Percentiles rank a stretch among this genome's conserved stretches.
phyloP scores from a whole-genome alignment of 2,797 vertebrate species.

The Artibeus lituratus region DNA sequence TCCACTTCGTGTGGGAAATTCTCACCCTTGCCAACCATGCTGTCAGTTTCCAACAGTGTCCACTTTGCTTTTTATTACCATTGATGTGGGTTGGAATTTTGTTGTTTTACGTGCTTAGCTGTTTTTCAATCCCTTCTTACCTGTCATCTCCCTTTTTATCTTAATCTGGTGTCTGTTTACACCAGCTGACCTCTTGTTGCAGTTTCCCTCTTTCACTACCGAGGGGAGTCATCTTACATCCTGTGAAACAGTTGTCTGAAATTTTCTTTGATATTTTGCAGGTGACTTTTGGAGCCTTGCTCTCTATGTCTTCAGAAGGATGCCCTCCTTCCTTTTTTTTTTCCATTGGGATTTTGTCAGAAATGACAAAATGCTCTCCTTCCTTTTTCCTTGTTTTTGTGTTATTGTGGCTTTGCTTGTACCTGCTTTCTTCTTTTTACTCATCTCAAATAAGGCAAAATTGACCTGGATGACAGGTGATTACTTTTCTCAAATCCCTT shows the following conservation, averaged over 20 bases:
- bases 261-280: not conserved
- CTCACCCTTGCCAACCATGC: not conserved
- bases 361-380: too few species aligned
- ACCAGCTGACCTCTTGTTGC: not conserved
- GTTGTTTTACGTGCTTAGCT: not conserved
- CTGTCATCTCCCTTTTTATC: not conserved
- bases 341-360: not conserved
- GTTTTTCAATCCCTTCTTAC: not conserved
- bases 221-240: not conserved
- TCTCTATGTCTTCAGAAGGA: not conserved
- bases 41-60: not conserved
- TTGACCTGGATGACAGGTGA: not conserved
- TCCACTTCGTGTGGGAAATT: not conserved
- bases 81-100: not conserved
- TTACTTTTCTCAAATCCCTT: not conserved
- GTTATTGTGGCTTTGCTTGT: not conserved
- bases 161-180: not conserved
- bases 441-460: not conserved
- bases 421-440: not conserved
- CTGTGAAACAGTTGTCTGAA: slow-evolving; percentile 8
- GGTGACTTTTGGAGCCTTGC: not conserved
- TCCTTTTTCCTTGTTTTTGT: not conserved
- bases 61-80: not conserved
- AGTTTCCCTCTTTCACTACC: not conserved
- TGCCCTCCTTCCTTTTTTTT: not conserved